Percentiles rank a stretch among this genome's conserved stretches.
phyloP scores from a whole-genome alignment of 2,113 vertebrate species.

The Leucosticte australis region DNA sequence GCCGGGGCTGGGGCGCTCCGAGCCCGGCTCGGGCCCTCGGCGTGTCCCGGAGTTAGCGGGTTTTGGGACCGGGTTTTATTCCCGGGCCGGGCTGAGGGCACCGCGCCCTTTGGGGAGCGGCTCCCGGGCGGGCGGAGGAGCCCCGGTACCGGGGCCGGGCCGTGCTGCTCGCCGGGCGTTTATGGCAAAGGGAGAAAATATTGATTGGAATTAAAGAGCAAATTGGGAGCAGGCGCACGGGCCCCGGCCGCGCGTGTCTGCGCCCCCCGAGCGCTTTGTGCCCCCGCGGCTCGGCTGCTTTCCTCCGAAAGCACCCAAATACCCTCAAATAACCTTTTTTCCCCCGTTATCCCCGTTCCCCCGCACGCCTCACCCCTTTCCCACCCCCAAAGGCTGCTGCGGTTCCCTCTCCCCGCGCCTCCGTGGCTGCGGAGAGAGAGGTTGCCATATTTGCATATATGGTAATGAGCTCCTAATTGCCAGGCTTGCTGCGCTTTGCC shows the following conservation, averaged over 20 bases:
- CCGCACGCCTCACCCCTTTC: neutral
- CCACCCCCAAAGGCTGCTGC: neutral
- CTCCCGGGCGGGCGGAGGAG: neutral
- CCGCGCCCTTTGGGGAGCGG: neutral
- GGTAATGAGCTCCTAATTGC: constrained; percentile 90
- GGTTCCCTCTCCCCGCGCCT: constrained; percentile 24
- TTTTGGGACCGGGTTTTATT: neutral
- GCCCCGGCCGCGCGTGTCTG: neutral
- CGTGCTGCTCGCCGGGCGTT: neutral
- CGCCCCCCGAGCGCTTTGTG: neutral
- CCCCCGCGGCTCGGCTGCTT: too few relatives aligned
- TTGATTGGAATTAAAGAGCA: neutral
- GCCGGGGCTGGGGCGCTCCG: neutral
- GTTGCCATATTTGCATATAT: constrained; percentile 90
- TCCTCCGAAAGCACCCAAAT: neutral
- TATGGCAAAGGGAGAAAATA: neutral
- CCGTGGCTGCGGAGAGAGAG: constrained; percentile 48
- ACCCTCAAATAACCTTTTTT: neutral
- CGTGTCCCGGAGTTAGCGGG: neutral
- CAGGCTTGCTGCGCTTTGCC: constrained; percentile 56
- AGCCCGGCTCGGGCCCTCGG: neutral
- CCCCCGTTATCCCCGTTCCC: neutral
- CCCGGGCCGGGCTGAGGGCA: neutral
- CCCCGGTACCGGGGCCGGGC: neutral
- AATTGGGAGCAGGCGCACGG: neutral